Evolutionary conservation across 2,888 invertebrate species (phyloP), one percentile per base, ranked within the genome.

Genomic region (Hirtodrosophila cameraria): DNA sequence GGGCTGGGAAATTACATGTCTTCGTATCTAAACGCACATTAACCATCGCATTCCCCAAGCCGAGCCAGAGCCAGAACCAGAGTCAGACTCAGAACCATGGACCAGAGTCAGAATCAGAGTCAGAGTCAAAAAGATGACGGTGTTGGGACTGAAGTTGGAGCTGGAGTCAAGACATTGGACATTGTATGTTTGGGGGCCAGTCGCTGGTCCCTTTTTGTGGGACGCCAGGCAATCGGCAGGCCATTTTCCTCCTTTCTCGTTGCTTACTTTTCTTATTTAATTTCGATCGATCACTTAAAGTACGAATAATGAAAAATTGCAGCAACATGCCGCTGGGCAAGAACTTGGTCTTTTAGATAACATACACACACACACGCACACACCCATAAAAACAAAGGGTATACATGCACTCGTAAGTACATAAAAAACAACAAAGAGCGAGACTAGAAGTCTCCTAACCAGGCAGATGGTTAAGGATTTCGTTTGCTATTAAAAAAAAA

Each of bases 21-120:
- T 81, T 84, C 75, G 75, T 81, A 81, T 81, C 84, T 81, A 84
- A 81, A 81, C 81, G 85, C 78, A 84, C 82, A 84, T 81, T 84
- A 84, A 83, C 81, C 81, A 81, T 81, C 84, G 84, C 81, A 74
- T 80, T 83, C 77, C 59, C 62, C 54, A 57, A 64, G 61, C 42
- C 16, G 8, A 31, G 39, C 38, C 20, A 11, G 5, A 35, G 25
- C 2, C 39, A 5, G 3, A 20, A 35, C 23, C 33, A 16, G 12
- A 39, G 12, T 18, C 27, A 5, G n/a, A 48, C 9, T 13, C 18
- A 20, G 18, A 20, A 20, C 18, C 18, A 20, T 5, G 18, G 18
- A 20, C 5, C 25, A n/a, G 25, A 13, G 25, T 13, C 31, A 7
- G 16, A 38, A 9, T 4, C 55, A 18, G 16, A 23, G 52, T 5